A percentile compares a stretch with the other conserved stretches of the same genome.
phyloP scores from a whole-genome alignment of 2,113 vertebrate genomes.

The Galemys pyrenaicus region DNA sequence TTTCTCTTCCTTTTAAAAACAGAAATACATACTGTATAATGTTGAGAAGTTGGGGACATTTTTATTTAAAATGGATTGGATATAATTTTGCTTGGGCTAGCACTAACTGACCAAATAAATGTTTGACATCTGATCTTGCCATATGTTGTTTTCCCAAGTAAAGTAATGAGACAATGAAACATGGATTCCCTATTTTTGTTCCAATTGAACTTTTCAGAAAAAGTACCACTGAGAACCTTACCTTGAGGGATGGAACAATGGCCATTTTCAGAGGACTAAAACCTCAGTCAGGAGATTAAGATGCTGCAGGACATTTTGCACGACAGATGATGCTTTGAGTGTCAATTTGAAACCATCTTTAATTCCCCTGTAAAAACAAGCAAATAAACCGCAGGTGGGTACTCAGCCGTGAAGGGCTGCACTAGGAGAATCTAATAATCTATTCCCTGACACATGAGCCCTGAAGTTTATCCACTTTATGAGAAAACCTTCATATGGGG shows the following conservation, averaged over 20 bases:
- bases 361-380: not conserved
- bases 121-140: not conserved
- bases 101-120: not conserved
- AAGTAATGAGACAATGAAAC: not conserved
- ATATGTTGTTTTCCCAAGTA: not conserved
- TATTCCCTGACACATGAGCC: not conserved
- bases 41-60: not conserved
- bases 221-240: not conserved
- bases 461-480: not conserved
- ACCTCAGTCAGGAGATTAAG: not conserved
- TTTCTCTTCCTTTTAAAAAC: not conserved
- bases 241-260: not conserved
- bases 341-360: not conserved
- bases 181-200: not conserved
- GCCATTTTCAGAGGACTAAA: not conserved
- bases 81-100: conserved; percentile 1
- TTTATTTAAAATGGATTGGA: not conserved
- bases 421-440: not conserved
- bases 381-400: not conserved
- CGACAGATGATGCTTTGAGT: not conserved
- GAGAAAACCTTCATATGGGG: not conserved
- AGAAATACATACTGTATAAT: not conserved
- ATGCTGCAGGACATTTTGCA: not conserved
- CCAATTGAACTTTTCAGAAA: not conserved
- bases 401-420: not conserved